Conservation (phyloP, 1,140 invertebrate species). For the Frieseomelitta varia region DNA sequence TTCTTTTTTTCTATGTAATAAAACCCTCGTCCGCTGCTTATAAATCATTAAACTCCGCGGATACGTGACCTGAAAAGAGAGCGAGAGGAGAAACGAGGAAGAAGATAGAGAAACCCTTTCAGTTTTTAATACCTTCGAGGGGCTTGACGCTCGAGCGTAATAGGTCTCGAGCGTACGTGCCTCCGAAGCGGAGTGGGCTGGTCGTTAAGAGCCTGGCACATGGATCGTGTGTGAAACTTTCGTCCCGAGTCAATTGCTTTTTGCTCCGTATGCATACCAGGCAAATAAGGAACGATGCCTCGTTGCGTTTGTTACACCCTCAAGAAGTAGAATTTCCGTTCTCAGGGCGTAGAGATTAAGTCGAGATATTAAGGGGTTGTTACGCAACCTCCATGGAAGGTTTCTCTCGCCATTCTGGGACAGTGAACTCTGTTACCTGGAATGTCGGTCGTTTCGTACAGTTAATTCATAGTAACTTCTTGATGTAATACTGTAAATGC, state of each 20-base stretch:
- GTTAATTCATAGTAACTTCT: neutral
- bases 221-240: constrained; percentile 16
- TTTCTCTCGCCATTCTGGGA: neutral
- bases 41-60: constrained; percentile 41
- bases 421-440: neutral
- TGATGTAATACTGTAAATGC: neutral
- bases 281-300: constrained; percentile 2
- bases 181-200: constrained; percentile 18
- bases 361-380: neutral
- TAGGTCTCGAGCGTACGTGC: constrained; percentile 49
- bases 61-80: constrained; percentile 35
- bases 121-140: constrained; percentile 43
- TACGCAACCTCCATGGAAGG: neutral
- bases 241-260: constrained; percentile 19
- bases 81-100: neutral
- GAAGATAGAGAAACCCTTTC: constrained; percentile 27
- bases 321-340: neutral
- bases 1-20: neutral
- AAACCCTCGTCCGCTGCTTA: constrained; percentile 9
- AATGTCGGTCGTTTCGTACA: neutral
- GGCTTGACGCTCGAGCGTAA: constrained; percentile 37
- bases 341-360: neutral
- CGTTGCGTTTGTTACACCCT: constrained; percentile 3
- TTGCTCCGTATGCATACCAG: neutral
- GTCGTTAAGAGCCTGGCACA: constrained; percentile 19